These are phyloP conservation scores for Portunus trituberculatus DNA, from an alignment of 1,140 invertebrate genomes.

Conservation along the genomic window DNA sequence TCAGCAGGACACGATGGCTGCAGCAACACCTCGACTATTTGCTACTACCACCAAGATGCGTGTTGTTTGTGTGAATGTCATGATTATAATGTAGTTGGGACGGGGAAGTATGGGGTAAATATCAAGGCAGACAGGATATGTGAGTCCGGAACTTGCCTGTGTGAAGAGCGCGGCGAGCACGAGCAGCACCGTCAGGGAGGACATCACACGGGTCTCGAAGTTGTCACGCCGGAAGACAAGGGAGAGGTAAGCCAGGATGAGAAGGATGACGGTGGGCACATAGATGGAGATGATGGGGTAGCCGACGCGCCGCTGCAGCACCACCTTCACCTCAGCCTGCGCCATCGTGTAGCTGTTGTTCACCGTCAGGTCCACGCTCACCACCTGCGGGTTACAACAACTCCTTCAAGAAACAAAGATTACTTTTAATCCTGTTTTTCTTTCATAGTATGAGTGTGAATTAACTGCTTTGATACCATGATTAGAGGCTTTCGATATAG, in stretches of 20 bases:
- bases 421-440: no score
- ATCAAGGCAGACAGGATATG: neutral
- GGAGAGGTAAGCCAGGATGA: constrained; percentile 72
- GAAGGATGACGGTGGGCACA: constrained; percentile 69
- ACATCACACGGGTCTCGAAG: constrained; percentile 68
- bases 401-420: no score
- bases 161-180: constrained; percentile 68
- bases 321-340: constrained; percentile 43
- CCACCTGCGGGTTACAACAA: constrained; percentile 29
- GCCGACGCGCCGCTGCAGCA: constrained; percentile 63
- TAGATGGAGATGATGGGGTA: constrained; percentile 75
- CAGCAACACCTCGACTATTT: no score
- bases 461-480: no score
- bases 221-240: constrained; percentile 67
- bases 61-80: no score
- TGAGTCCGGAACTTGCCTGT: constrained; percentile 24
- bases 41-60: no score
- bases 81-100: no score
- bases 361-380: constrained; percentile 37
- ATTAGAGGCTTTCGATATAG: no score
- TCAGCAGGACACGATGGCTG: no score
- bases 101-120: no score
- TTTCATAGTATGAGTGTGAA: no score
- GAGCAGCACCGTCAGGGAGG: constrained; percentile 63
- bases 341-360: constrained; percentile 62